phyloP scores from a whole-genome alignment of 2,113 vertebrate genomes.

The Indicator maculatus region DNA sequence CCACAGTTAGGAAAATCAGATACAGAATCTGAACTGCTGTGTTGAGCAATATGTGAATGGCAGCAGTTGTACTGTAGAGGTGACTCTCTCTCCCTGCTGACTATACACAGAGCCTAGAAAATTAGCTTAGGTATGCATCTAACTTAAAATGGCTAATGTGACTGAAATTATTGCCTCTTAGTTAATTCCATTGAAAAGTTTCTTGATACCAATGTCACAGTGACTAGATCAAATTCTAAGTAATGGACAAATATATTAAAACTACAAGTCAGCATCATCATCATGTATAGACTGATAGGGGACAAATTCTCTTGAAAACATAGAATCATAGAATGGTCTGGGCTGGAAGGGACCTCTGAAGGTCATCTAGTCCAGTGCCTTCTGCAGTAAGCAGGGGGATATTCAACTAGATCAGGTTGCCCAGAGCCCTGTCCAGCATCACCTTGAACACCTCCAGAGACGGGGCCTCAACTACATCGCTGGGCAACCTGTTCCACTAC shows the following conservation, averaged over 20 bases:
- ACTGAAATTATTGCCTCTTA: background rate
- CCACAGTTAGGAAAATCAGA: background rate
- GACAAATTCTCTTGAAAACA: background rate
- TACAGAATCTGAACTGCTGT: background rate
- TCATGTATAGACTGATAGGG: background rate
- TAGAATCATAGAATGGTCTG: too few species aligned
- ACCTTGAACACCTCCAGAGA: too few species aligned
- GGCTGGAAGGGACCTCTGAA: too few species aligned
- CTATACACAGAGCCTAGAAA: fast-evolving
- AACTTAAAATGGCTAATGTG: background rate
- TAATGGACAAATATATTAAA: background rate
- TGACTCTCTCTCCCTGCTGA: fast-evolving
- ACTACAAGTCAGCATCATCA: background rate
- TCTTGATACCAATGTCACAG: background rate
- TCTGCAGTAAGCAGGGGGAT: too few species aligned
- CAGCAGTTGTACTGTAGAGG: background rate
- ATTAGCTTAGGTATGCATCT: background rate
- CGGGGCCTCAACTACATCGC: too few species aligned
- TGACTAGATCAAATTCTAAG: background rate
- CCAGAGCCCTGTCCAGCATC: too few species aligned
- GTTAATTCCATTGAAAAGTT: background rate
- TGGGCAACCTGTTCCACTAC: too few species aligned
- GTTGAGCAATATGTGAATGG: background rate
- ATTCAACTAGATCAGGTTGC: too few species aligned
- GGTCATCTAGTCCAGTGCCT: too few species aligned